Base-by-base conservation (phyloP, 1,140 invertebrate species). In the Octopus sinensis region DNA sequence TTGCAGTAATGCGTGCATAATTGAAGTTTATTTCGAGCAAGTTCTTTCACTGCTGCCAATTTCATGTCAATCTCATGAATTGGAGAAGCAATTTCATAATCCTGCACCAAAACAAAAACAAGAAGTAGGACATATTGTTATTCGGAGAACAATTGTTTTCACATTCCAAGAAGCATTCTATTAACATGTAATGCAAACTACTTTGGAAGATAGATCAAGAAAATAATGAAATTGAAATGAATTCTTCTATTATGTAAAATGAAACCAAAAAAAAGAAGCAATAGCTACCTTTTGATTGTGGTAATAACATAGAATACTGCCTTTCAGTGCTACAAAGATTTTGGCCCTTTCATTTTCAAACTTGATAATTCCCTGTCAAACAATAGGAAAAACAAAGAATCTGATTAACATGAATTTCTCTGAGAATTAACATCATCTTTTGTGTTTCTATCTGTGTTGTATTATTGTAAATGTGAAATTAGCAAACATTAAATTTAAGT, bases 31-130 rank as follows among this genome's bases (percentile, higher is more conserved):
- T 62, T 77, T 80, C 84, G 87, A 43, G 84, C 81, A 13, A 86
- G 75, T 53, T 88, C 85, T 56, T 88, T 88, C 2, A 90, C 88
- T 62, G 88, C 86, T 10, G 87, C 86, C 30, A 89, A 80, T 79
- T 88, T 85, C 88, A 90, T 87, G 30, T 88, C 84, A 30, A 90
- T 88, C 82, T 88, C 85, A 82, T 90, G 86, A 51, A 89, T 85
- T 12, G 89, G 88, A 10, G 85, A 87, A 52, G 75, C 84, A 30
- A 87, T 80, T 80, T 86, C 83, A 80, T 84, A 90, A 83, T 90
- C 89, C 89, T 90, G 81, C 1, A 84, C 80, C 56, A 30, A 43
- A 62, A 78, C 12, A 54, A 17, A 82, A 83, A 17, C 79, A 43
- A 43, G 30, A 43, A 43, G 30, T 43, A 43, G 30, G 30, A 43